Evolutionary conservation across 2,888 invertebrate species (phyloP), one percentile per base, ranked within the genome.

Genomic region (Nebria salina): DNA sequence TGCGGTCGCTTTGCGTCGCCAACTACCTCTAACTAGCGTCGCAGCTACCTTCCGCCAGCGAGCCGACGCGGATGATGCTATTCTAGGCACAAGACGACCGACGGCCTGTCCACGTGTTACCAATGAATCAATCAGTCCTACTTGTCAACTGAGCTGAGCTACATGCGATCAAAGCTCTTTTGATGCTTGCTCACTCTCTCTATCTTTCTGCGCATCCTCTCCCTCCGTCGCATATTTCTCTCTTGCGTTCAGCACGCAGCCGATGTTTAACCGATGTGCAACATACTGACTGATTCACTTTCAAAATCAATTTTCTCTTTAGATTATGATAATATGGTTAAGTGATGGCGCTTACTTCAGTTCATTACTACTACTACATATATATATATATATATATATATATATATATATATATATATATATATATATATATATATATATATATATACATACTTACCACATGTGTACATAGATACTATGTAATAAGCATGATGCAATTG

Each of bases 41-140:
- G 70, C 34, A 20, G 20, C 20, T 20, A 43, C 73, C 15, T 26
- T 25, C 68, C 7, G 54, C 64, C 64, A 20, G 75, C 54, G 72
- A 34, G 15, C 75, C 20, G 75, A n/a, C 42, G 34, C 64, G 15
- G 34, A 11, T n/a, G 34, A n/a, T 26, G 79, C 54, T 75, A 79
- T 78, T 78, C 79, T 75, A 79, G 78, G 65, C 41, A 43, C 74
- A 64, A 64, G 66, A 75, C 66, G 65, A 25, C 65, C 15, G 20
- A n/a, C 65, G 76, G 76, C 41, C 66, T 65, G 42, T 78, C 74
- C 79, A 79, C 79, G 75, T 79, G 79, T 75, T 79, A 66, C 68
- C 79, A 72, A 79, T 79, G 79, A 79, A 79, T 79, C 70, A 70
- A 70, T 70, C 70, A 70, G 70, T 70, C 70, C 20, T 43, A 43